phyloP scores from a whole-genome alignment of 2,888 invertebrate species.

The Uropetala carovei region DNA sequence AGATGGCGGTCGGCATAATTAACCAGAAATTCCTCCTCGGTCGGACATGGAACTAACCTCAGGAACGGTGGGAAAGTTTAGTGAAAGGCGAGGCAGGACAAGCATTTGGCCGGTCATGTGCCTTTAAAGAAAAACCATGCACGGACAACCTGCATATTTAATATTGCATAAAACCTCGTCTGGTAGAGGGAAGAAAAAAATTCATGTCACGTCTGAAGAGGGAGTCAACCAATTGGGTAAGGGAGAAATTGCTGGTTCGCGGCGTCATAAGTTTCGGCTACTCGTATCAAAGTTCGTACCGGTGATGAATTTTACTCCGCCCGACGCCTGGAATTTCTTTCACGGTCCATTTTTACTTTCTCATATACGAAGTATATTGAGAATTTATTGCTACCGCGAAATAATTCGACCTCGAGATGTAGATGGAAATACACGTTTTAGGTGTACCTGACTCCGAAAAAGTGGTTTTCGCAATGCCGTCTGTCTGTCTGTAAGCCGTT shows the following conservation, averaged over 20 bases:
- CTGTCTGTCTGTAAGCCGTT: too few relatives aligned
- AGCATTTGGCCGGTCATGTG: background rate
- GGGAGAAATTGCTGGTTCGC: too few relatives aligned
- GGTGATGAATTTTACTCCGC: too few relatives aligned
- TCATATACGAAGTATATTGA: too few relatives aligned
- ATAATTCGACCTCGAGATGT: too few relatives aligned
- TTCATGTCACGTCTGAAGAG: constrained; percentile 4
- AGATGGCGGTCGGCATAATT: background rate
- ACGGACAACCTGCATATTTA: constrained; percentile 31
- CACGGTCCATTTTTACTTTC: too few relatives aligned
- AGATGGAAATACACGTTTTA: too few relatives aligned
- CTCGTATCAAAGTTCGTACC: too few relatives aligned
- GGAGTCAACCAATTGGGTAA: background rate
- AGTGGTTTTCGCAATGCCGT: too few relatives aligned
- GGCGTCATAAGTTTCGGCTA: background rate
- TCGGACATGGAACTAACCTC: background rate
- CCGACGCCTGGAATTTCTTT: too few relatives aligned
- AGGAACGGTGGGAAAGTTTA: background rate
- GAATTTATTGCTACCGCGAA: too few relatives aligned
- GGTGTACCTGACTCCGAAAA: too few relatives aligned
- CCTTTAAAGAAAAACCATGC: background rate
- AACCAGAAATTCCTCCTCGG: background rate
- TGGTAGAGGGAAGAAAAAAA: background rate
- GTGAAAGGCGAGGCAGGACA: background rate
- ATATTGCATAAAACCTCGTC: background rate